Evolutionary conservation across 1,140 invertebrate species (phyloP), one percentile per base, ranked within the genome.

Genomic region (Drosophila varians): DNA sequence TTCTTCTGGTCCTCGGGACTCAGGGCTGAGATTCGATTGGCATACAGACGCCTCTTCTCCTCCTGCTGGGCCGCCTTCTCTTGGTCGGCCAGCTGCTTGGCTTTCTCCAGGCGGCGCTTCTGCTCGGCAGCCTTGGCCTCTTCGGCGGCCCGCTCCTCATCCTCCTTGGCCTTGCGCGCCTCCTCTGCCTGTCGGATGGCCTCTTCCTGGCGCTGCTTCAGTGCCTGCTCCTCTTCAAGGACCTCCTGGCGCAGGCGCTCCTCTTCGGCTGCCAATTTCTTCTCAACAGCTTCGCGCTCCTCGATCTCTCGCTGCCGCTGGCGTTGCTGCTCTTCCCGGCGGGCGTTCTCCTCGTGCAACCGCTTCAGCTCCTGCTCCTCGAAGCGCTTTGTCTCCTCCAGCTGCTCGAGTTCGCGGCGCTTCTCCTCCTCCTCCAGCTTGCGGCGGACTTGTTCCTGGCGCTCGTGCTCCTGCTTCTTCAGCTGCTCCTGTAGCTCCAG

Each of bases 371-470:
- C 89, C 16, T 70, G 64, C 54, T 77, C 36, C 46, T 90, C 87
- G 8, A 88, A 77, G 19, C 36, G 49, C n/a, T 66, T 71, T 14
- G 72, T 48, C 34, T 89, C 83, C 47, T 90, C 90, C 2, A 90
- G 9, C 1, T 74, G 61, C 38, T 74, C 14, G 19, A 90, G 46
- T 12, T 82, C 57, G 8, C 19, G 26, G 1, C 88, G 88, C 45
- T 86, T 78, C 52, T 90, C 86, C 26, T 90, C 89, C 36, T 90
- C 89, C 42, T 87, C 55, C 12, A 79, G 72, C 12, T 89, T 65
- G 23, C 68, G 76, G 4, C 54, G 53, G 4, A 88, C 75, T 46
- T 90, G 64, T 47, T 86, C 74, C 23, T 70, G 82, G 0, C 87
- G 79, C 18, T 70, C 69, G 11, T 65, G 66, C 31, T 90, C 87